A percentile compares a stretch with the other conserved stretches of the same genome.
These are phyloP conservation scores for Meghimatium bilineatum DNA, from an alignment of 2,888 invertebrate species.

Conservation along the genomic window DNA sequence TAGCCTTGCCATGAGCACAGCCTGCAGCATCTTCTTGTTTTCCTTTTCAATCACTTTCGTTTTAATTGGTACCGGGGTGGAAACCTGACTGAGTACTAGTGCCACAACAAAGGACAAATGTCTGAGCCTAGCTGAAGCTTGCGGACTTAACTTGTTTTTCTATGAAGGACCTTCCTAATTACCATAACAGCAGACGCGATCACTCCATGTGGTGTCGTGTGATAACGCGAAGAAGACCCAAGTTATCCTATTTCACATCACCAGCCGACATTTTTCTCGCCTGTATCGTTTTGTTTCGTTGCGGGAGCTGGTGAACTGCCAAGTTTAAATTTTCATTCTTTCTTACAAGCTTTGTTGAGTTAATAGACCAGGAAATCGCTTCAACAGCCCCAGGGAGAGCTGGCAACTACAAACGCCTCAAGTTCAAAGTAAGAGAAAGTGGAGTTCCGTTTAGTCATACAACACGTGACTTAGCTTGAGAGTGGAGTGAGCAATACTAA, in stretches of 20 bases:
- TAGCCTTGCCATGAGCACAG: conserved; percentile 21
- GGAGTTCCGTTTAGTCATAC: not conserved
- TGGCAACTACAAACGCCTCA: not conserved
- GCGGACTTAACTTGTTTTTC: conserved; percentile 23
- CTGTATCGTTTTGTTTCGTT: conserved; percentile 20
- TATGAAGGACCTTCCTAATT: not conserved
- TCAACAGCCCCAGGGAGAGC: not conserved
- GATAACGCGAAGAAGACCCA: not conserved
- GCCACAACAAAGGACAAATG: not conserved
- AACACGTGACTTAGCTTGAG: not conserved
- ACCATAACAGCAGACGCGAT: not conserved
- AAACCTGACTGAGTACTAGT: not conserved
- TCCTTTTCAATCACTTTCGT: conserved; percentile 26
- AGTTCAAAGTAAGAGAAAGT: not conserved
- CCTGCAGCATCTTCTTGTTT: conserved; percentile 25
- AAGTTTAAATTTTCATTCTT: not conserved
- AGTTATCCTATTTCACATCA: not conserved
- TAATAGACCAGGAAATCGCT: not conserved
- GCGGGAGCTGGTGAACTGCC: conserved; percentile 7
- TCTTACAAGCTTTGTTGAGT: not conserved
- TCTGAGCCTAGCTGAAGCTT: not conserved
- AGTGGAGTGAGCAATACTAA: not conserved
- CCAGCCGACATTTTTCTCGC: conserved; percentile 10
- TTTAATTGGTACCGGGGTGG: conserved; percentile 29
- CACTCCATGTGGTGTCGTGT: not conserved